These are phyloP conservation scores for Collichthys lucidus DNA, from an alignment of 2,113 vertebrate genomes.

Conservation along the genomic window DNA sequence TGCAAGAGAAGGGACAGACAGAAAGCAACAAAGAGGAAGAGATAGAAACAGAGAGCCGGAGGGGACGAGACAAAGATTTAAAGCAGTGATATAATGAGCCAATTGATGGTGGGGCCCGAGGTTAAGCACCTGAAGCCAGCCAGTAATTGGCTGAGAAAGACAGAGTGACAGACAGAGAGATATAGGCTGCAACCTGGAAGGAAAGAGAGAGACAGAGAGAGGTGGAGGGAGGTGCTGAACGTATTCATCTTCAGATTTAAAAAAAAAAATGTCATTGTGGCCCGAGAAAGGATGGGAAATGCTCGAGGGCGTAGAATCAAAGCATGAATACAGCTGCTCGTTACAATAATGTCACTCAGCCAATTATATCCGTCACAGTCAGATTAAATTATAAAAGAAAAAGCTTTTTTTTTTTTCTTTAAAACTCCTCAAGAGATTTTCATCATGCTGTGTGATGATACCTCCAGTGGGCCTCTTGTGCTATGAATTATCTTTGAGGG, in stretches of 20 bases:
- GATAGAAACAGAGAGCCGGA: conserved; percentile 10
- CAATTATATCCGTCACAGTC: conserved; percentile 60
- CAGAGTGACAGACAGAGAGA: conserved; percentile 58
- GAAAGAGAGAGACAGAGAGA: conserved; percentile 20
- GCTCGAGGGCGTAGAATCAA: conserved; percentile 28
- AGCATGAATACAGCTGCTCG: conserved; percentile 43
- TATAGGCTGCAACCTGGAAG: conserved; percentile 53
- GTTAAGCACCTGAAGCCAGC: conserved; percentile 70
- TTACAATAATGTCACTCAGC: conserved; percentile 71
- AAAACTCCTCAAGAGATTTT: conserved; percentile 33
- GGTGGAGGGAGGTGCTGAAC: conserved; percentile 16
- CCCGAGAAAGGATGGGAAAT: not conserved
- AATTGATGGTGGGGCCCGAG: conserved; percentile 60
- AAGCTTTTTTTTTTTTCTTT: not conserved
- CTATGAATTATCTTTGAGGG: conserved; percentile 47
- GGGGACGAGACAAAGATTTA: conserved; percentile 36
- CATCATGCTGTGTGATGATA: conserved; percentile 24
- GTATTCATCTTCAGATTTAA: conserved; percentile 36
- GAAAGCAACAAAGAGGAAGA: conserved; percentile 1
- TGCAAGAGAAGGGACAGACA: not conserved
- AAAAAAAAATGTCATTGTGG: conserved; percentile 21
- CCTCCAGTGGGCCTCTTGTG: conserved; percentile 25
- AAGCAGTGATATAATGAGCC: conserved; percentile 68
- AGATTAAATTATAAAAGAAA: conserved; percentile 63
- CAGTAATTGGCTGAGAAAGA: conserved; percentile 74